Conservation (phyloP, 2,797 vertebrate species). For the Poeciliopsis infans region DNA sequence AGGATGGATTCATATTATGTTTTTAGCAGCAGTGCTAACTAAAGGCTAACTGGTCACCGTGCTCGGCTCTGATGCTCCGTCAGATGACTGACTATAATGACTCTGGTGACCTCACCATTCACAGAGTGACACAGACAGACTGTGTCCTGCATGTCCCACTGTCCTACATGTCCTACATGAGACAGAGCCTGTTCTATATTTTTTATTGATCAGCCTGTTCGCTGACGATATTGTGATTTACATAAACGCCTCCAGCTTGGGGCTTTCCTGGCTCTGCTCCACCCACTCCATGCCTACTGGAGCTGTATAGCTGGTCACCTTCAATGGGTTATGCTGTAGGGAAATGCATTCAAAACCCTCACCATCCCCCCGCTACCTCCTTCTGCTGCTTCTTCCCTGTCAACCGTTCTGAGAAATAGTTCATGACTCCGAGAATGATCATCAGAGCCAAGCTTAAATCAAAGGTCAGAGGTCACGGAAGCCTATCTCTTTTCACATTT, state of each 20-base stretch:
- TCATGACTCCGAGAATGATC: slow-evolving; percentile 53
- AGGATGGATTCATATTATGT: neutral
- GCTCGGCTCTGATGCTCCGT: neutral
- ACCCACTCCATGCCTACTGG: slow-evolving; percentile 15
- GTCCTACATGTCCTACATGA: too few species aligned
- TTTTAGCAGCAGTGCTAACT: neutral
- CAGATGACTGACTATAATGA: neutral
- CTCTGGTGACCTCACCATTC: neutral
- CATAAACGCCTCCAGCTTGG: slow-evolving; percentile 40
- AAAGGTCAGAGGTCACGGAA: slow-evolving; percentile 67
- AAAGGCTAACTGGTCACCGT: neutral
- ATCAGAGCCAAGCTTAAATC: slow-evolving; percentile 17
- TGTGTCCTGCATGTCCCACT: slow-evolving; percentile 11
- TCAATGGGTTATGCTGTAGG: slow-evolving; percentile 7
- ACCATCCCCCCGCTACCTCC: neutral
- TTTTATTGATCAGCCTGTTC: slow-evolving; percentile 54
- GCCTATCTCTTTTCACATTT: slow-evolving; percentile 59
- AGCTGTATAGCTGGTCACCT: slow-evolving; percentile 2
- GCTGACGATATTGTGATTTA: slow-evolving; percentile 47
- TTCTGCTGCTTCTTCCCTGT: slow-evolving; percentile 35
- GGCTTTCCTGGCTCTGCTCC: slow-evolving; percentile 50
- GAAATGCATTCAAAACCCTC: neutral
- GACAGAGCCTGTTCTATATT: neutral
- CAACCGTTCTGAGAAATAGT: slow-evolving; percentile 60
- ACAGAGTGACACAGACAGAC: neutral